These are phyloP conservation scores for Euphonia xanthogaster DNA, from an alignment of 2,797 vertebrate genomes.

Conservation along the genomic window DNA sequence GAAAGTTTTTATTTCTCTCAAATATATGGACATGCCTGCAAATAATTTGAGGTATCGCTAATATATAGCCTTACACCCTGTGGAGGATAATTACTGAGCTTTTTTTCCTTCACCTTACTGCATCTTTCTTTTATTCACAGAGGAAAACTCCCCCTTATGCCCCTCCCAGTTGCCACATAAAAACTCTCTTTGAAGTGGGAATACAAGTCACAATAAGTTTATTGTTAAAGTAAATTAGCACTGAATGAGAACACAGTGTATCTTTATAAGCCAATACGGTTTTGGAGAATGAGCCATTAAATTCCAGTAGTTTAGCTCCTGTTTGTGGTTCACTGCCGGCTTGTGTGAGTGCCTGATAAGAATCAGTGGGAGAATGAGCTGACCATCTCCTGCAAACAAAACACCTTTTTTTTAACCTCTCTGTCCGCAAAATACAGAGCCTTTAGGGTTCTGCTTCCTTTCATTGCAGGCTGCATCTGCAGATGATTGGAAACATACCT, in stretches of 20 bases:
- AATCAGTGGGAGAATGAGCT: constrained; percentile 2
- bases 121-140: constrained; percentile 47
- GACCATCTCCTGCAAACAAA: constrained; percentile 34
- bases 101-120: constrained; percentile 51
- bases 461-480: constrained; percentile 26
- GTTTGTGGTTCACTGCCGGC: background rate
- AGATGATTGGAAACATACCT: constrained; percentile 66
- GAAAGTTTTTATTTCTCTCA: constrained; percentile 68
- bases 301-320: constrained; percentile 56
- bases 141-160: constrained; percentile 36
- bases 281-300: constrained; percentile 53
- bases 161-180: constrained; percentile 42
- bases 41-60: constrained; percentile 72
- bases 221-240: constrained; percentile 67
- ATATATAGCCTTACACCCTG: constrained; percentile 61
- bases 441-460: constrained; percentile 7
- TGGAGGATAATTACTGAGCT: constrained; percentile 65
- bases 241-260: constrained; percentile 56
- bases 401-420: background rate
- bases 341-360: constrained; percentile 33
- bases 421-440: background rate
- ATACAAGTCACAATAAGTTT: constrained; percentile 60
- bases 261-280: constrained; percentile 50
- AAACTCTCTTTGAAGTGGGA: constrained; percentile 65
- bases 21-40: constrained; percentile 70